These are phyloP conservation scores for Rhinophrynus dorsalis DNA, from an alignment of 2,797 vertebrate genomes.

Conservation along the genomic window DNA sequence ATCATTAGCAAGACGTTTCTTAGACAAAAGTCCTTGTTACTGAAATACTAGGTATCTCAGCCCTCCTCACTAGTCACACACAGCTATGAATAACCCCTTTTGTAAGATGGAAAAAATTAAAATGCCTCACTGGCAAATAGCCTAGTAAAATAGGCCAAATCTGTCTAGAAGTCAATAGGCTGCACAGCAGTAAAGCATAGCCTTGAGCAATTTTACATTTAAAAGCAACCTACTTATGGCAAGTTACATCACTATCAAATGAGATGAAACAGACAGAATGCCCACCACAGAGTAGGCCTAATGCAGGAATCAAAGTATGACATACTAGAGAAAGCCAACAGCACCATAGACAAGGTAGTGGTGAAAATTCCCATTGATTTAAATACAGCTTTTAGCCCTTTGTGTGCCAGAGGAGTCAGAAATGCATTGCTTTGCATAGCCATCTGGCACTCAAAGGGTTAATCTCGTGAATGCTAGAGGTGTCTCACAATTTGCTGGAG, in stretches of 20 bases:
- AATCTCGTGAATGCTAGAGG: too few species aligned
- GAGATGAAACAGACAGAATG: slow-evolving; percentile 63
- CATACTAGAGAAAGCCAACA: too few species aligned
- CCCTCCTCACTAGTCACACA: slow-evolving; percentile 36
- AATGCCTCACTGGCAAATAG: slow-evolving; percentile 63
- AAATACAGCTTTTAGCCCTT: too few species aligned
- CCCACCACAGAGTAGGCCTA: slow-evolving; percentile 48
- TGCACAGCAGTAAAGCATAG: slow-evolving; percentile 66
- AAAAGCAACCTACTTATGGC: slow-evolving; percentile 90
- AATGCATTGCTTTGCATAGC: too few species aligned
- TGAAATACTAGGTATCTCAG: slow-evolving; percentile 22
- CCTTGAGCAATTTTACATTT: slow-evolving; percentile 75
- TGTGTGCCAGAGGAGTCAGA: too few species aligned
- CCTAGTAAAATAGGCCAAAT: slow-evolving; percentile 68
- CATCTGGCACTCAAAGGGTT: too few species aligned
- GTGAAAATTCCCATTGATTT: too few species aligned
- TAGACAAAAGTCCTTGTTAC: slow-evolving; percentile 1
- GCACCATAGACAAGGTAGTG: too few species aligned
- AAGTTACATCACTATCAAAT: slow-evolving; percentile 80
- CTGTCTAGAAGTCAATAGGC: slow-evolving; percentile 70
- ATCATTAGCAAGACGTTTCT: not conserved
- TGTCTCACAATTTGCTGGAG: too few species aligned
- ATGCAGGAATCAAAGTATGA: too few species aligned
- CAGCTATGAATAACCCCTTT: slow-evolving; percentile 60
- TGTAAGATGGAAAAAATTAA: slow-evolving; percentile 61